phyloP scores from a whole-genome alignment of 2,888 invertebrate genomes.

The Kuschelorhynchus macadamiae region DNA sequence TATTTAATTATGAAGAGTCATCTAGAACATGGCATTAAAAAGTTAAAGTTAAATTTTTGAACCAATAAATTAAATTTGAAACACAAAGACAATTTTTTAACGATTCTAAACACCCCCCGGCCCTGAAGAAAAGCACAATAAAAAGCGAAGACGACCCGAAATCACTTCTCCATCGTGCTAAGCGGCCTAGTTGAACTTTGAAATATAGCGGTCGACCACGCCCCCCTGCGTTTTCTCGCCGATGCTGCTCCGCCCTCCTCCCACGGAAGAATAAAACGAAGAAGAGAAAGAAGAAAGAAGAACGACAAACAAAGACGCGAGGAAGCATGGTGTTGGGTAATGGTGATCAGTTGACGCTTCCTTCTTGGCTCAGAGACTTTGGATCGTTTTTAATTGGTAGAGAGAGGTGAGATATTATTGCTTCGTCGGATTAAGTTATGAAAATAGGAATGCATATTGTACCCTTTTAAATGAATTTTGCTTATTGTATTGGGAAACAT shows the following conservation, averaged over 20 bases:
- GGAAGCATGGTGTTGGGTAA: constrained; percentile 35
- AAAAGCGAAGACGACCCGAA: constrained; percentile 47
- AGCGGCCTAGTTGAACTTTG: constrained; percentile 67
- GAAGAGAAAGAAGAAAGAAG: constrained; percentile 29
- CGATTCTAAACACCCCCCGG: constrained; percentile 6
- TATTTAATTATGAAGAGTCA: no score
- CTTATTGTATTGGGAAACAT: no score
- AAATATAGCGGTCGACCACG: constrained; percentile 64
- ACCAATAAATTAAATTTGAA: constrained; percentile 11
- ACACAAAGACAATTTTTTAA: constrained; percentile 1
- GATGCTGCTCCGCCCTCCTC: constrained; percentile 44
- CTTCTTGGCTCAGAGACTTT: constrained; percentile 16
- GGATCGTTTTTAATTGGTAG: constrained; percentile 21
- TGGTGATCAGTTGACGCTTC: constrained; percentile 45
- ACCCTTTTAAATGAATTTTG: no score
- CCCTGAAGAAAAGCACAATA: constrained; percentile 14
- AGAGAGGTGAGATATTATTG: not conserved
- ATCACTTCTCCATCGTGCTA: constrained; percentile 63
- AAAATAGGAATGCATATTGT: no score
- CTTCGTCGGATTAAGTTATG: no score
- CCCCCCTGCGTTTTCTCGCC: constrained; percentile 53
- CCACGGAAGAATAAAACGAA: constrained; percentile 40
- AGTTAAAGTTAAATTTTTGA: no score
- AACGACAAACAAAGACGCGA: constrained; percentile 25
- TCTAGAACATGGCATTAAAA: no score